Evolutionary conservation across 2,113 vertebrate species (phyloP).

Genomic region (Neomonachus schauinslandi): DNA sequence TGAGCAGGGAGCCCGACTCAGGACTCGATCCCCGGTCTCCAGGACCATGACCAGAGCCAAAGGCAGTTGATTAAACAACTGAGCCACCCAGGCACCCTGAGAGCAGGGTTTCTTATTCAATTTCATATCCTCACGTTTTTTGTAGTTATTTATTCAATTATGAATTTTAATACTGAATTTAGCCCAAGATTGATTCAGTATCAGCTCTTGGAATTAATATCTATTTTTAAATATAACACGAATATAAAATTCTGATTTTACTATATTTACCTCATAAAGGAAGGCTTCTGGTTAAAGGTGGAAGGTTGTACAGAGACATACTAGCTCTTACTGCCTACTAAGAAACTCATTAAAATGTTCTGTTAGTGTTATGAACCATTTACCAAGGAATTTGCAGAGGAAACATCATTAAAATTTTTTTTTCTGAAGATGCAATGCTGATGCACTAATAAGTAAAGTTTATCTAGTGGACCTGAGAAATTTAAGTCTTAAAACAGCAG

Average conservation of each 20-base stretch:
- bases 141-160: not conserved
- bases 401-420: not conserved
- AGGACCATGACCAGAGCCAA: too few relatives aligned
- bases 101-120: not conserved
- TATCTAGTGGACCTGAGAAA: not conserved
- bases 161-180: not conserved
- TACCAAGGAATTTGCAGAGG: not conserved
- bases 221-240: not conserved
- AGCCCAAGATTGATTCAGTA: not conserved
- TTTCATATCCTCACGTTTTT: not conserved
- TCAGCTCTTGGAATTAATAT: not conserved
- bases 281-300: not conserved
- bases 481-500: not conserved
- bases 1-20: too few relatives aligned
- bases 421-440: not conserved
- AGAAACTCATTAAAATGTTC: not conserved
- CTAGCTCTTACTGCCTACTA: not conserved
- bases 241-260: not conserved
- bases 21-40: too few relatives aligned
- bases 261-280: not conserved
- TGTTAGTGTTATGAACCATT: not conserved
- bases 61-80: too few relatives aligned
- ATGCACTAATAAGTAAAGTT: not conserved
- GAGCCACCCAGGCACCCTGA: not conserved
- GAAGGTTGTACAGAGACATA: too few relatives aligned